phyloP scores from a whole-genome alignment of 2,113 vertebrate species.

The Esox niger region DNA sequence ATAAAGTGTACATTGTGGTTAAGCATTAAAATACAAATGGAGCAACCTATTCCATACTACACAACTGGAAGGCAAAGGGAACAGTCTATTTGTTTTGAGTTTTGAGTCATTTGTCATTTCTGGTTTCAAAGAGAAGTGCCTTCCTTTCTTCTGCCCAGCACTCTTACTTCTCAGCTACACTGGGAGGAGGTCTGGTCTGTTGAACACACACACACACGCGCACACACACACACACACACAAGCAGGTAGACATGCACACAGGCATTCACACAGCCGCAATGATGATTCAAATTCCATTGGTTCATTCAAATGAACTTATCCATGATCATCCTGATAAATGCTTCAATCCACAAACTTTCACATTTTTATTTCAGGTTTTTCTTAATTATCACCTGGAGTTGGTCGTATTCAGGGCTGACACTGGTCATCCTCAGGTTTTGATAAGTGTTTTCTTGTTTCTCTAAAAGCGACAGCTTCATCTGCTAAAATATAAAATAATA shows the following conservation, averaged over 20 bases:
- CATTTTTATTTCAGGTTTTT: too few relatives aligned
- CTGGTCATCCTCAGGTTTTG: not conserved
- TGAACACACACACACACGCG: not conserved
- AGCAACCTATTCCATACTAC: too few relatives aligned
- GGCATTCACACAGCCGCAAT: not conserved
- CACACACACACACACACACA: constrained; percentile 7
- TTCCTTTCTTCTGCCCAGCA: not conserved
- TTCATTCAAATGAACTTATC: not conserved
- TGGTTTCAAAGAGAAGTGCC: not conserved
- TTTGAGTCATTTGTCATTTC: not conserved
- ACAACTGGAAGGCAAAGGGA: too few relatives aligned
- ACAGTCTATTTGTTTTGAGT: not conserved
- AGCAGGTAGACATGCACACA: not conserved
- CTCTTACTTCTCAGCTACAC: not conserved
- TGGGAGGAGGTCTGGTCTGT: too few relatives aligned
- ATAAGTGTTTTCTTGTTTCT: constrained; percentile 4
- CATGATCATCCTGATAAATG: too few relatives aligned
- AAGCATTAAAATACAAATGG: too few relatives aligned
- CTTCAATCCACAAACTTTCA: too few relatives aligned
- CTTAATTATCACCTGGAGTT: constrained; percentile 26
- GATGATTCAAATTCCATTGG: not conserved
- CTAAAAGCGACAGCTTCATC: constrained; percentile 12
- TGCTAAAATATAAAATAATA: not conserved
- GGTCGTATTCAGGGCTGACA: constrained; percentile 16
- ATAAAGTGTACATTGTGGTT: too few relatives aligned